Percentiles rank a stretch among this genome's conserved stretches.
These are phyloP conservation scores for Sebastes schlegelii DNA, from an alignment of 2,113 vertebrate genomes.

Conservation along the genomic window DNA sequence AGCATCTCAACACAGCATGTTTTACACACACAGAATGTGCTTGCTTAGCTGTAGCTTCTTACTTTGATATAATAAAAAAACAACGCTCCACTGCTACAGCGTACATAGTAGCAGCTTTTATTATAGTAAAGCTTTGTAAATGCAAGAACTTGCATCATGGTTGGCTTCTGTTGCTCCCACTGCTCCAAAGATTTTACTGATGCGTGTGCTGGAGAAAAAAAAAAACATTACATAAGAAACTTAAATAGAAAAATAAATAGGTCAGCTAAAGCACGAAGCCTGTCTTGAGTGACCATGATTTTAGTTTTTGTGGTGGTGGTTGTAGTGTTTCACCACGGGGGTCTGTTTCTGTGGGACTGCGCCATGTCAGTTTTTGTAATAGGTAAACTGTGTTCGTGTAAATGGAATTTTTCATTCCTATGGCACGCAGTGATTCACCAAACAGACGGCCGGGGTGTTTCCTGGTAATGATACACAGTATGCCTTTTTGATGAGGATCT, in stretches of 20 bases:
- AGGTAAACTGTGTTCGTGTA: conserved; percentile 54
- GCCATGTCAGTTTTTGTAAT: conserved; percentile 37
- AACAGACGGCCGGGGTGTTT: conserved; percentile 60
- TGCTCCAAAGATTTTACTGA: conserved; percentile 30
- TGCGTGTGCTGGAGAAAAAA: background rate
- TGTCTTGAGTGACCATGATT: conserved; percentile 30
- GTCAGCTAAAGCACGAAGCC: conserved; percentile 18
- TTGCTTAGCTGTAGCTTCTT: background rate
- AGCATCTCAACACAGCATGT: background rate
- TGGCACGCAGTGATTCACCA: conserved; percentile 48
- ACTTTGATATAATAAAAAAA: background rate
- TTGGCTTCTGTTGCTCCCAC: conserved; percentile 22
- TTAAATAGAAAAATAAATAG: conserved; percentile 41
- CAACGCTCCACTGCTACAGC: background rate
- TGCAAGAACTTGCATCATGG: conserved; percentile 25
- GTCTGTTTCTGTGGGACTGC: conserved; percentile 38
- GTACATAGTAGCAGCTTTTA: conserved; percentile 6
- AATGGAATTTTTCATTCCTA: conserved; percentile 56
- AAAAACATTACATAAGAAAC: conserved; percentile 41
- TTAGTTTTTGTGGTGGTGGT: conserved; percentile 18
- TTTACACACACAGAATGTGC: background rate
- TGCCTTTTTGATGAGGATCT: conserved; percentile 61
- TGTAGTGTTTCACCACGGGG: conserved; percentile 27
- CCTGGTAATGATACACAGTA: conserved; percentile 57
- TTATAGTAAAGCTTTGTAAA: conserved; percentile 2